Evolutionary conservation across 1,140 invertebrate genomes (phyloP), one percentile per base, ranked within the genome.

Genomic region (Littorina saxatilis): DNA sequence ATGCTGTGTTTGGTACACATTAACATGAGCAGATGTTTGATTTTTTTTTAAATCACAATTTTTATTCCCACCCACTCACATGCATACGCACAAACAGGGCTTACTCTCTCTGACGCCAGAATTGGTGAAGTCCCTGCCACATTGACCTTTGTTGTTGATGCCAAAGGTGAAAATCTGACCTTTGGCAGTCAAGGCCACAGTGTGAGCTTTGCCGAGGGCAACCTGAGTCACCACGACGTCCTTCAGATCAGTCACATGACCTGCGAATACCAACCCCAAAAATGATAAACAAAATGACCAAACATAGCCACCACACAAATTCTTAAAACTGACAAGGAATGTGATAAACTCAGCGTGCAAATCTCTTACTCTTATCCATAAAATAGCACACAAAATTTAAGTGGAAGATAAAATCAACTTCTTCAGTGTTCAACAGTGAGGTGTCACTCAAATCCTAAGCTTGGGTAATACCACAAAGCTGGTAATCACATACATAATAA

Each of bases 101-200:
- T 91, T 83, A 93, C 94, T 93, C 91, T 96, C 95, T 93, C 94
- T 95, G 20, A 93, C 91, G 86, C 95, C 94, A 23, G 94, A 94
- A 47, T 89, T 83, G 78, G 72, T 61, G 91, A 96, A 97, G 88
- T 97, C 96, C 88, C 98, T 93, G 43, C 98, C 98, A 94, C 98
- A 99, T 90, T 99, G 98, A 15, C 98, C 98, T 90, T 98, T 98
- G 90, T 99, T 99, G 92, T 99, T 99, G 77, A 99, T 96, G 0
- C 98, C 98, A 93, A 99, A 99, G 0, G 98, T 98, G 91, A 96
- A 99, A 0, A 99, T 94, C 85, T 96, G 95, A 0, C 98, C 98
- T 90, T 97, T 96, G 85, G 95, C 96, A 35, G 95, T 98, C 11
- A 99, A 93, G 0, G 95, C 96, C 1, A 98, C 96, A 72, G 96